These are phyloP conservation scores for Cyprinus carpio DNA, from an alignment of 2,113 vertebrate genomes.

Conservation along the genomic window DNA sequence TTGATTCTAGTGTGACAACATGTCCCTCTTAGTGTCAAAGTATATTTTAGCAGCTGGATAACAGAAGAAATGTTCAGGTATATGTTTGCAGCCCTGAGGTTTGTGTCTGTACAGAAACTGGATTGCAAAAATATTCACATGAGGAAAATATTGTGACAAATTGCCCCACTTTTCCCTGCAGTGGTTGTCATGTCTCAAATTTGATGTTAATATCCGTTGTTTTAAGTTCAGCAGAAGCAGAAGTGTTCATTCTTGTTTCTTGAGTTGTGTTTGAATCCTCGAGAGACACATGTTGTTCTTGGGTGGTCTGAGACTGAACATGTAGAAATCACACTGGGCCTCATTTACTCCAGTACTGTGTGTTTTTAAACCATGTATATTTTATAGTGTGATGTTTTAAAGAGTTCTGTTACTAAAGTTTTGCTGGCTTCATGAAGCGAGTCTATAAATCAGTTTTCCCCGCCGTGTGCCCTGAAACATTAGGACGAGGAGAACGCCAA, in stretches of 20 bases:
- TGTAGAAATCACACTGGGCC: neutral
- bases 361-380: neutral
- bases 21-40: neutral
- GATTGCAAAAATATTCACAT: neutral
- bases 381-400: constrained; percentile 5
- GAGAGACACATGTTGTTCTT: neutral
- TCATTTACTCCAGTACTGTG: neutral
- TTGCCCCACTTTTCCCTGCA: neutral
- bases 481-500: neutral
- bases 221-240: neutral
- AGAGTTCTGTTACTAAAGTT: neutral
- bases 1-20: neutral
- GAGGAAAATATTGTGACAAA: neutral
- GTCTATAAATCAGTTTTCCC: constrained; percentile 1
- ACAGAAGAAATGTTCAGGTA: neutral
- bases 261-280: neutral
- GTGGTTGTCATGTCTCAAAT: neutral
- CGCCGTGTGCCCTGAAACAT: neutral
- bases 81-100: neutral
- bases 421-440: neutral
- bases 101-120: neutral
- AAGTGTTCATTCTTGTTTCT: neutral
- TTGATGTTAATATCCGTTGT: neutral
- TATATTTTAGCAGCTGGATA: neutral
- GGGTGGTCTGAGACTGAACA: neutral